Base-by-base conservation (phyloP, 2,888 invertebrate genomes). In the Torymus texanus region DNA sequence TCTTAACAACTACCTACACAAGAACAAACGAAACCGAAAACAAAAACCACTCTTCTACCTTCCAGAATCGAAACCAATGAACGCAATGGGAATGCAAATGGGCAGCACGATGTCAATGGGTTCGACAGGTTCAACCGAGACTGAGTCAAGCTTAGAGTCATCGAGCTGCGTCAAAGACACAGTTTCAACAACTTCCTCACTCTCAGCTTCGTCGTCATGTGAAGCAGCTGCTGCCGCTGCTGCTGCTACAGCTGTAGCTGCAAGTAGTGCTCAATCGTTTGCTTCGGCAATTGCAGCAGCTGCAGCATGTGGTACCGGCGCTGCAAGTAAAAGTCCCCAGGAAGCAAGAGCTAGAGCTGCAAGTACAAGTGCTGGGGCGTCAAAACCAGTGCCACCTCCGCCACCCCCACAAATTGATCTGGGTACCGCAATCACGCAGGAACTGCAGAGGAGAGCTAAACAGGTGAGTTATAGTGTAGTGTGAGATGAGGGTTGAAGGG, bases 391-490 rank as follows among this genome's bases (percentile, higher is more conserved):
- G 8, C 84, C 67, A 18, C 76, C 84, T 59, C 85, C 87, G 16
- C 85, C 87, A 11, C 84, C 86, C 67, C 86, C 87, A 70, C 88
- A 87, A 84, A 90, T 92, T 84, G 93, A 93, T 87, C 91, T 95
- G 73, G 93, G 93, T 80, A 94, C 94, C 89, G 95, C 95, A 86
- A 93, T 95, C 86, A 93, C 92, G 82, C 93, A 94, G 88, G 95
- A 95, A 89, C 91, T 95, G 78, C 93, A 94, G 86, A 92, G 94
- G 89, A 91, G 94, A 88, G 93, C 93, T 82, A 93, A 94, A 92
- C 89, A 88, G 88, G 94, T 94, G 87, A 5, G 5, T 29, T 5
- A 41, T 41, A 8, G 1, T 41, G 41, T 41, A 41, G 41, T 41
- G 5, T 41, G 41, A 1, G 41, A 21, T 21, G 21, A 21, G 21